phyloP scores from a whole-genome alignment of 2,113 vertebrate species.

The Lasiurus borealis region DNA sequence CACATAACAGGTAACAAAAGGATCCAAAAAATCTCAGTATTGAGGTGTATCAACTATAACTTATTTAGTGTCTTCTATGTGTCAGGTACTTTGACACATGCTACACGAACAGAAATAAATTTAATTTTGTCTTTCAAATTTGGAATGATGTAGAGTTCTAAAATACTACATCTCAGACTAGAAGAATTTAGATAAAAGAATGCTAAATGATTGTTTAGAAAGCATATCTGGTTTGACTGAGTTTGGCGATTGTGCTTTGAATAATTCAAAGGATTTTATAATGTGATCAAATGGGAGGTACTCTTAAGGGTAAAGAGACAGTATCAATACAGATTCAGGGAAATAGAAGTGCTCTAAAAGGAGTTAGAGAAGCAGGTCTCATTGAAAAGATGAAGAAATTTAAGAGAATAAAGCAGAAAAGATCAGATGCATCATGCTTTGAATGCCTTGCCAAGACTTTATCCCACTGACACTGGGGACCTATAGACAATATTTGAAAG shows the following conservation, averaged over 20 bases:
- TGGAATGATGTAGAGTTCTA: background rate
- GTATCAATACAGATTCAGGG: background rate
- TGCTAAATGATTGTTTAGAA: background rate
- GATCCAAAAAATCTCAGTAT: background rate
- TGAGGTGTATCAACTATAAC: background rate
- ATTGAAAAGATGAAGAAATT: background rate
- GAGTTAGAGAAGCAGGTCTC: background rate
- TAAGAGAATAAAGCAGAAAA: background rate
- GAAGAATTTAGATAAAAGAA: background rate
- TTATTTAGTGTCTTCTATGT: background rate
- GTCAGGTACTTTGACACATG: background rate
- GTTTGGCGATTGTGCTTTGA: background rate
- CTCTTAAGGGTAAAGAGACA: background rate
- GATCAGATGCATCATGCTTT: background rate
- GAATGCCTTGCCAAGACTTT: background rate
- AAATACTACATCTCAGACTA: background rate
- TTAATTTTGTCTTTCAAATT: conserved; percentile 19
- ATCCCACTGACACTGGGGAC: background rate
- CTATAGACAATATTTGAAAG: background rate
- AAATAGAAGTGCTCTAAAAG: background rate
- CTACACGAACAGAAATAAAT: background rate
- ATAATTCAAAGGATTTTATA: background rate
- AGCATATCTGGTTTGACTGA: background rate
- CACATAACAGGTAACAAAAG: background rate
- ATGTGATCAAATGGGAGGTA: background rate